Conservation (phyloP, 2,113 vertebrate species). For the Rhinoderma darwinii region DNA sequence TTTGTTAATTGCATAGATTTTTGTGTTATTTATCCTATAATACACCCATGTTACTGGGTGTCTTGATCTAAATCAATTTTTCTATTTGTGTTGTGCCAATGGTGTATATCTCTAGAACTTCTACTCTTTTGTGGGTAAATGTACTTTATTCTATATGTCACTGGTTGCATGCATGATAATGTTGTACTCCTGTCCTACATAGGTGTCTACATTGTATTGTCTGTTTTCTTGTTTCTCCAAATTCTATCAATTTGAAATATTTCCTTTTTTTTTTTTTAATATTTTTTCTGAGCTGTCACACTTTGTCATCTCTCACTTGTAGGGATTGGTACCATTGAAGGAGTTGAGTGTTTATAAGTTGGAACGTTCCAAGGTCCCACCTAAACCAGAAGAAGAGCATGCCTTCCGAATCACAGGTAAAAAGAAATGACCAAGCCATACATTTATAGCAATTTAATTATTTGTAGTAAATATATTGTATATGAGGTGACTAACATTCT, state of each 20-base stretch:
- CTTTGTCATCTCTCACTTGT: not conserved
- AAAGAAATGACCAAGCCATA: conserved; percentile 13
- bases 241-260: not conserved
- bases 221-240: not conserved
- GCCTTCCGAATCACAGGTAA: conserved; percentile 89
- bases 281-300: not conserved
- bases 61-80: no score
- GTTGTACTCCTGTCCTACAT: not conserved
- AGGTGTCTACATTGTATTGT: not conserved
- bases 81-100: not conserved
- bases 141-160: not conserved
- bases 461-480: no score
- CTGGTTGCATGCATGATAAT: not conserved
- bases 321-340: conserved; percentile 90
- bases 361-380: conserved; percentile 67
- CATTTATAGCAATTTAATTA: not conserved
- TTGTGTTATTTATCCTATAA: no score
- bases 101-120: not conserved
- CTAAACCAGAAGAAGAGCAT: conserved; percentile 70
- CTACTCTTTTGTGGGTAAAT: not conserved
- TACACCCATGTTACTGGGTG: no score
- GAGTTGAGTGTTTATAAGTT: conserved; percentile 81
- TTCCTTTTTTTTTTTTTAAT: not conserved
- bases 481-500: no score
- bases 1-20: no score